These are phyloP conservation scores for Drosophila equinoxialis DNA, from an alignment of 1,140 invertebrate genomes.

Conservation along the genomic window DNA sequence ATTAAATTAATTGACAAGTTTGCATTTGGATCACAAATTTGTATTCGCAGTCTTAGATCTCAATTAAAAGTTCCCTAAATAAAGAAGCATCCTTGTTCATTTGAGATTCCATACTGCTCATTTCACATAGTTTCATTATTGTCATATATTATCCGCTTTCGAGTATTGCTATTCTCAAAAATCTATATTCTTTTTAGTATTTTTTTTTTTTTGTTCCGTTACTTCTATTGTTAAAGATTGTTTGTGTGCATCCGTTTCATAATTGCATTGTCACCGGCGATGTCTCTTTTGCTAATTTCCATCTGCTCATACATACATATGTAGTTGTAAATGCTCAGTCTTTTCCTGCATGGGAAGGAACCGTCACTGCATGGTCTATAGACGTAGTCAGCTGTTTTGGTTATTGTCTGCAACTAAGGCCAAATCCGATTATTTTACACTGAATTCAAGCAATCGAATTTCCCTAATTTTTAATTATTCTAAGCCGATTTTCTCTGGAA, in stretches of 20 bases:
- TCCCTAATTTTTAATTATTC: constrained; percentile 80
- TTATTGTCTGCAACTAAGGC: constrained; percentile 57
- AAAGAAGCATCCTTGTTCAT: constrained; percentile 3
- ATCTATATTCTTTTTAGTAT: constrained; percentile 44
- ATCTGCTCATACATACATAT: constrained; percentile 26
- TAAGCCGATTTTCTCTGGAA: constrained; percentile 69
- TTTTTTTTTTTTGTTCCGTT: constrained; percentile 50
- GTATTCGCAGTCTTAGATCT: not conserved
- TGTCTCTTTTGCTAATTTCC: constrained; percentile 62
- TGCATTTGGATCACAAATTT: not conserved
- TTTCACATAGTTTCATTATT: constrained; percentile 58
- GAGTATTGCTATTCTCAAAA: constrained; percentile 38
- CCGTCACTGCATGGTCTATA: constrained; percentile 21
- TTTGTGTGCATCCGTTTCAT: constrained; percentile 63
- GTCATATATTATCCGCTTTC: constrained; percentile 48
- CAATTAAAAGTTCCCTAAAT: not conserved
- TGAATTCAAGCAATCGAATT: constrained; percentile 71
- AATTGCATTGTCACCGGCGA: constrained; percentile 63
- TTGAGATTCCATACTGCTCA: constrained; percentile 60
- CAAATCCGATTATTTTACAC: constrained; percentile 70
- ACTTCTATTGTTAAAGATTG: constrained; percentile 57
- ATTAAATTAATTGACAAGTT: not conserved
- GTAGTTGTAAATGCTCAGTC: not conserved
- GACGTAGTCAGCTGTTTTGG: constrained; percentile 33
- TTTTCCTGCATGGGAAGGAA: constrained; percentile 11